Evolutionary conservation across 1,140 invertebrate genomes (phyloP), one percentile per base, ranked within the genome.

Genomic region (Drosophila pandora): DNA sequence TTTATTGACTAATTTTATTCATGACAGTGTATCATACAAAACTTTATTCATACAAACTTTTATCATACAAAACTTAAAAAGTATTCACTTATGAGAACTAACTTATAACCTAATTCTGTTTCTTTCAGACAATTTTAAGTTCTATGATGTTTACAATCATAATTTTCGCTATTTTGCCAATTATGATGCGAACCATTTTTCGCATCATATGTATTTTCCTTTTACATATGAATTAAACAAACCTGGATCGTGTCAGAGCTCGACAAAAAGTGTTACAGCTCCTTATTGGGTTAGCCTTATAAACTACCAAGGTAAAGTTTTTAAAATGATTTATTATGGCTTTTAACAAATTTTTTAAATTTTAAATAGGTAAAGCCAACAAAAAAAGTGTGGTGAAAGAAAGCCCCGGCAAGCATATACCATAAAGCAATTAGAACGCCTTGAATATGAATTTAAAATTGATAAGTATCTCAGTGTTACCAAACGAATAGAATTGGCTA

Each of bases 321-420:
- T 9, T 32, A 10, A 9, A 9, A 9, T 32, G 9, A 8, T 32
- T 1, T 10, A 32, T 28, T 28, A 32, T 32, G 8, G 8, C 2
- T 32, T 32, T 9, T 32, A 32, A 32, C 8, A 9, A 2, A 8
- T 32, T 37, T 37, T 37, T 37, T 37, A 7, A 10, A 4, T 32
- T 43, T 39, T 3, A 32, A n/a, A 6, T 9, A 25, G 96, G 94
- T 45, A 94, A 97, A 78, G 92, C 96, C 81, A 95, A 96, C 0
- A 93, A 97, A 52, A 96, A 91, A 95, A 96, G 0, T 96, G 96
- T 1, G 94, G 97, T 3, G 98, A 99, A 88, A 93, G 98, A 25
- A 99, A 99, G 92, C 98, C 98, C 0, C 93, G 98, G 3, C 98
- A 99, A 93, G 98, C 98, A 0, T 99, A 99, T 93, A 98, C 97